Evolutionary conservation across 2,797 vertebrate genomes (phyloP).

Genomic region (Falco columbarius): DNA sequence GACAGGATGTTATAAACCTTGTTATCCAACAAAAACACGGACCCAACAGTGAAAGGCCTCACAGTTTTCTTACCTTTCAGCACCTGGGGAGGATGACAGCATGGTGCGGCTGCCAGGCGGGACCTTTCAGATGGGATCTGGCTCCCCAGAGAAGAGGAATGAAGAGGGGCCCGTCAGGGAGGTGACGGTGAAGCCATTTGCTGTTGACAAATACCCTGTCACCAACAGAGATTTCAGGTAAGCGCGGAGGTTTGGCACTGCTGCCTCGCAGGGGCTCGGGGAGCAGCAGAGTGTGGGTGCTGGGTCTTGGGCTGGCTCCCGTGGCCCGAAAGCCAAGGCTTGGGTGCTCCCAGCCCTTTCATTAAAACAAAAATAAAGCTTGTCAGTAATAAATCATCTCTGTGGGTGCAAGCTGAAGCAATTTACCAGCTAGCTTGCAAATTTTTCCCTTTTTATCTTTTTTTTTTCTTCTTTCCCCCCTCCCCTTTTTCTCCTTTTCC

Average conservation of each 20-base stretch:
- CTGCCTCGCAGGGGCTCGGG: not conserved
- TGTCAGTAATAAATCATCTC: not conserved
- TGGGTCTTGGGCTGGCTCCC: fast-evolving
- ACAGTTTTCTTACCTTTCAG: fast-evolving
- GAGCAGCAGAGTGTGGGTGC: not conserved
- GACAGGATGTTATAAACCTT: too few species aligned
- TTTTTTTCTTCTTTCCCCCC: too few species aligned
- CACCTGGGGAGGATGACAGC: not conserved
- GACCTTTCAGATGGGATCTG: conserved; percentile 83
- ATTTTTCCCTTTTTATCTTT: not conserved
- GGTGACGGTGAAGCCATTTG: conserved; percentile 80
- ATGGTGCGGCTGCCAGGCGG: conserved; percentile 85
- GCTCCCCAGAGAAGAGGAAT: conserved; percentile 76
- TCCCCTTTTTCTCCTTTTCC: fast-evolving
- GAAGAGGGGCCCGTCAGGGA: conserved; percentile 79
- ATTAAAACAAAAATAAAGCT: not conserved
- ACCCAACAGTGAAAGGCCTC: fast-evolving
- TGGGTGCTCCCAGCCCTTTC: not conserved
- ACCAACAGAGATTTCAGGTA: conserved; percentile 93
- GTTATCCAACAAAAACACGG: too few species aligned
- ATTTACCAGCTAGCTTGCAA: not conserved
- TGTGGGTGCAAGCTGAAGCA: fast-evolving
- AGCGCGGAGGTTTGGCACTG: not conserved
- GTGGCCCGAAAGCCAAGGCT: fast-evolving
- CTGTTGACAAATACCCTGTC: conserved; percentile 86